A percentile compares a stretch with the other conserved stretches of the same genome.
Conservation (phyloP, 1,140 invertebrate genomes). For the Solenopsis invicta region DNA sequence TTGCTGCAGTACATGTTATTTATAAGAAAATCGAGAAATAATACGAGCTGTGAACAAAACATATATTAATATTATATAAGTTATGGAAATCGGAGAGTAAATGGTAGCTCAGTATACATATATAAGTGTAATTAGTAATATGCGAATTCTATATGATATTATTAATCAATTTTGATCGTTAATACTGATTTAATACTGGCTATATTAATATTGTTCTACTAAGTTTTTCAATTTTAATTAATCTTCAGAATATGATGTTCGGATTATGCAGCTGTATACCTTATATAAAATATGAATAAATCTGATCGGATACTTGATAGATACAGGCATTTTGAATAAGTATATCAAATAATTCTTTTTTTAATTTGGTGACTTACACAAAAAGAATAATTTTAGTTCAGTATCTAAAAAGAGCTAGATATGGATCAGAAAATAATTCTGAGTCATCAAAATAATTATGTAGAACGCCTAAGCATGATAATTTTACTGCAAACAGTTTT, state of each 20-base stretch:
- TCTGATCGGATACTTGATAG: background rate
- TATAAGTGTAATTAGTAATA: background rate
- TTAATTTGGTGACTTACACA: too few species aligned
- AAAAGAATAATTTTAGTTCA: too few species aligned
- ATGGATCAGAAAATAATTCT: too few species aligned
- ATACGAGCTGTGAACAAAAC: background rate
- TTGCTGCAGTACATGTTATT: background rate
- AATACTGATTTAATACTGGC: background rate
- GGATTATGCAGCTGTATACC: background rate
- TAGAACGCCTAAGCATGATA: too few species aligned
- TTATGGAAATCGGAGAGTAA: background rate
- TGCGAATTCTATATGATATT: background rate
- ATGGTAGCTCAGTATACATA: background rate
- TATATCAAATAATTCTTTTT: background rate
- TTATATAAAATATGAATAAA: background rate
- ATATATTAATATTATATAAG: background rate
- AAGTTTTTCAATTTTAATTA: background rate
- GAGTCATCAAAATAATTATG: too few species aligned
- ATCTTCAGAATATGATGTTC: background rate
- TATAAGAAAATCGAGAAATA: background rate
- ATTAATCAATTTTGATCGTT: background rate
- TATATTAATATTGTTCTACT: background rate
- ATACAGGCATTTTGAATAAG: background rate
- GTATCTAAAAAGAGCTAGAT: too few species aligned
- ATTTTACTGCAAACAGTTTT: too few species aligned